Evolutionary conservation across 1,140 invertebrate genomes (phyloP).

Genomic region (Cydia splendana): DNA sequence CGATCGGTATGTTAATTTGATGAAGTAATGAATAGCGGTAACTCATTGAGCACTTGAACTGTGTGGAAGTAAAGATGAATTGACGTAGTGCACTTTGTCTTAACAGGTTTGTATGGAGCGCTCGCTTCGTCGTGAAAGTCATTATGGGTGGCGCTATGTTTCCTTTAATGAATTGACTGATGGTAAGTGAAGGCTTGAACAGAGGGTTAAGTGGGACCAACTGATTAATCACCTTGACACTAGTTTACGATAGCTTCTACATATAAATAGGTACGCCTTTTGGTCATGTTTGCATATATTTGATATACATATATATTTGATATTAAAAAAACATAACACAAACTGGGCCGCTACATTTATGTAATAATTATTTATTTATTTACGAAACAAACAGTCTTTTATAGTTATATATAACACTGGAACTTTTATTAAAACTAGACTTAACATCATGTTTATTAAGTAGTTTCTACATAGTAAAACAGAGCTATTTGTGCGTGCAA

Average conservation of each 20-base stretch:
- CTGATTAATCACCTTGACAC: slow-evolving; percentile 77
- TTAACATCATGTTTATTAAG: too few species aligned
- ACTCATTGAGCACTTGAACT: not conserved
- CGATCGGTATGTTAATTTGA: slow-evolving; percentile 18
- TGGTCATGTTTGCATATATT: not conserved
- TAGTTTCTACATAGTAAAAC: too few species aligned
- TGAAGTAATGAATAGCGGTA: slow-evolving; percentile 14
- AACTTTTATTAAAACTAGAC: too few species aligned
- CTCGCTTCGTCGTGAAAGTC: slow-evolving; percentile 62
- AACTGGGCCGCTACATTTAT: too few species aligned
- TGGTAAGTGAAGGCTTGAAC: slow-evolving; percentile 68
- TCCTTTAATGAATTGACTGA: slow-evolving; percentile 77
- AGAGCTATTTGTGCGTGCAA: too few species aligned
- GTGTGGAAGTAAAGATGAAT: slow-evolving; percentile 34
- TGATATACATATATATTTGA: too few species aligned
- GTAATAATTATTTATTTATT: too few species aligned
- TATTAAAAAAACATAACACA: too few species aligned
- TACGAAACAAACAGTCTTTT: too few species aligned
- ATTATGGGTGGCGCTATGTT: slow-evolving; percentile 75
- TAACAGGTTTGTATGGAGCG: slow-evolving; percentile 52
- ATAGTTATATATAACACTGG: too few species aligned
- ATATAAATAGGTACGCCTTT: too few species aligned
- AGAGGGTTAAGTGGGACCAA: slow-evolving; percentile 73
- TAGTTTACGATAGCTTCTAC: slow-evolving; percentile 69
- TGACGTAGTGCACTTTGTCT: slow-evolving; percentile 46